phyloP scores from a whole-genome alignment of 2,113 vertebrate genomes.

The Rattus rattus region DNA sequence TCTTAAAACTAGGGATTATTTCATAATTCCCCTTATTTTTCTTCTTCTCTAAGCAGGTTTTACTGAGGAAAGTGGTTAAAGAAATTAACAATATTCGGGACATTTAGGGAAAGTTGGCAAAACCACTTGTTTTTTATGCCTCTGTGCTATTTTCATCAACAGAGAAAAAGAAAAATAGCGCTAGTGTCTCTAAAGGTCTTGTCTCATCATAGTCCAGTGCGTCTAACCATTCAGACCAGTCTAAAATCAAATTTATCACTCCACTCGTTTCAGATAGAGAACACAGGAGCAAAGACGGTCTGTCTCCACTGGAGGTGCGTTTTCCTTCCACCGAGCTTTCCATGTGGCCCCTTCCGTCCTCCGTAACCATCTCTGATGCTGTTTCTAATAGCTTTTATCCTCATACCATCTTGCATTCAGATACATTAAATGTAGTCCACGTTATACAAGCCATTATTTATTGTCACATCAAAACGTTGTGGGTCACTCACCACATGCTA shows the following conservation, averaged over 20 bases:
- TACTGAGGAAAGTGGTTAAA: conserved; percentile 40
- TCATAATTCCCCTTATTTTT: neutral
- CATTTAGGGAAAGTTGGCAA: conserved; percentile 11
- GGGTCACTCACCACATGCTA: conserved; percentile 69
- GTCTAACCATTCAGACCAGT: conserved; percentile 39
- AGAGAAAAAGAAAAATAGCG: neutral
- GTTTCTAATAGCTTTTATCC: conserved; percentile 49
- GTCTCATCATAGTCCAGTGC: neutral
- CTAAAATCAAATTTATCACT: conserved; percentile 58
- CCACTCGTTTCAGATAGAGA: conserved; percentile 46
- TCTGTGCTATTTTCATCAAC: conserved; percentile 25
- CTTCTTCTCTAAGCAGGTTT: conserved; percentile 7
- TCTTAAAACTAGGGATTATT: neutral
- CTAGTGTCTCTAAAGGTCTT: conserved; percentile 4
- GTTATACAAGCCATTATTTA: conserved; percentile 77
- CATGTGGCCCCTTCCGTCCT: neutral
- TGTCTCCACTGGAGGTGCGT: conserved; percentile 9
- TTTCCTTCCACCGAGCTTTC: neutral
- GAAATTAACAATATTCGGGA: conserved; percentile 14
- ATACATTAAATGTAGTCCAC: conserved; percentile 68
- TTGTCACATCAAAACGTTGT: conserved; percentile 64
- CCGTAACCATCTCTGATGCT: neutral
- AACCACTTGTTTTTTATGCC: conserved; percentile 23
- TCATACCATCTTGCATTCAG: conserved; percentile 68
- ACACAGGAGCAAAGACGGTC: neutral